Evolutionary conservation across 1,140 invertebrate species (phyloP), one percentile per base, ranked within the genome.

Genomic region (Lordiphosa stackelbergi): DNA sequence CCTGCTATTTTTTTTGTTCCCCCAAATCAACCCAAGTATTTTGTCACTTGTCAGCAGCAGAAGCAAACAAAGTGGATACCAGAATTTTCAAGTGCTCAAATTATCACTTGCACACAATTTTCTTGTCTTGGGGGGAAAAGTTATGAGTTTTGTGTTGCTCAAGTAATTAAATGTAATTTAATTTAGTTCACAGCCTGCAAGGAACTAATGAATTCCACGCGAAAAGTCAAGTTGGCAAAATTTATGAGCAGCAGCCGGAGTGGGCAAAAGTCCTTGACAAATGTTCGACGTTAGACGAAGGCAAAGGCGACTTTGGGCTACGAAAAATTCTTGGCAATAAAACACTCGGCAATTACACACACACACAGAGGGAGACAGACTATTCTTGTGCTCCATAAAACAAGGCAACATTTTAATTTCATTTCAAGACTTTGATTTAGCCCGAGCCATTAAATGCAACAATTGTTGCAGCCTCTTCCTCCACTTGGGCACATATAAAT

Each of bases 131-230:
- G 6, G 24, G 24, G 47, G 37, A 59, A 81, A 70, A 63, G 69
- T 83, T 84, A 83, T 83, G 78, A 77, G 56, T 55, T 55, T 36
- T 34, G 42, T 42, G 28, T 31, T 31, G 57, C 63, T 22, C 12
- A 64, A 73, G 69, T 75, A 84, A 83, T 83, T 83, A 83, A 84
- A 83, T 53, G 78, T 83, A 83, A 83, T 83, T 83, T 84, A 77
- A 83, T 83, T 83, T 83, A 61, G 57, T 51, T 60, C 56, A 56
- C 54, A 72, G 56, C 55, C 49, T 53, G 53, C 43, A 62, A 59
- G 45, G 54, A 79, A 73, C 78, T 83, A 83, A 83, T 83, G 77
- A 84, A 83, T 83, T 83, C 78, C 66, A 31, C 34, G 31, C 53
- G 41, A 68, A 62, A 69, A 73, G 66, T 58, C 61, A 57, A 69